These are phyloP conservation scores for Petrolisthes cinctipes DNA, from an alignment of 2,888 invertebrate species.

Conservation along the genomic window DNA sequence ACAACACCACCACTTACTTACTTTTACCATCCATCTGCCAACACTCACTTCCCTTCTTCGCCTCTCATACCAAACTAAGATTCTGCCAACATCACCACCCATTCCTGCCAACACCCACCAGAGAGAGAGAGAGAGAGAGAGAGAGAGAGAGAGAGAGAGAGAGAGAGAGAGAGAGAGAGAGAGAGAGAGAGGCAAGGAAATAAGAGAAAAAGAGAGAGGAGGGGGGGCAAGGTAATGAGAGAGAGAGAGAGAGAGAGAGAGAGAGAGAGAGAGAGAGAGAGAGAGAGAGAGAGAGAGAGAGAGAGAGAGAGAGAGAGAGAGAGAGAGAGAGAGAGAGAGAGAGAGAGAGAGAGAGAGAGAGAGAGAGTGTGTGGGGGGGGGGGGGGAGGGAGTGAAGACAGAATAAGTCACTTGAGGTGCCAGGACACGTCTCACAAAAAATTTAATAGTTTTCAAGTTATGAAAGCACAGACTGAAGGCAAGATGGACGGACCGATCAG, in stretches of 20 bases:
- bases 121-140: slow-evolving; percentile 12
- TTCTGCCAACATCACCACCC: not conserved
- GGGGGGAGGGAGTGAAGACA: not conserved
- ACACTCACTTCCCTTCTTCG: not conserved
- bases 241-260: not conserved
- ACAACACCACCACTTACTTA: not conserved
- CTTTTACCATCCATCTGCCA: not conserved
- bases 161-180: slow-evolving; percentile 6
- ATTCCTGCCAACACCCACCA: not conserved
- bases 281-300: slow-evolving; percentile 4
- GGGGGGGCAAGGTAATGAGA: not conserved
- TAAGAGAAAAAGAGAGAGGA: not conserved
- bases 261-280: not conserved
- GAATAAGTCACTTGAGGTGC: too few species aligned
- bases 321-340: not conserved
- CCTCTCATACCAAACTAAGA: not conserved
- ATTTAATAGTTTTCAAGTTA: too few species aligned
- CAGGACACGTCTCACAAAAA: too few species aligned
- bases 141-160: slow-evolving; percentile 14
- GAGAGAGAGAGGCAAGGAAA: not conserved
- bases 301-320: not conserved
- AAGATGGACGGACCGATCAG: too few species aligned
- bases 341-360: not conserved
- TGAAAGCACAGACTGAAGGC: too few species aligned
- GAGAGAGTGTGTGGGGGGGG: not conserved